phyloP scores from a whole-genome alignment of 23 tunicate genomes.

The Trididemnum miniatum region DNA sequence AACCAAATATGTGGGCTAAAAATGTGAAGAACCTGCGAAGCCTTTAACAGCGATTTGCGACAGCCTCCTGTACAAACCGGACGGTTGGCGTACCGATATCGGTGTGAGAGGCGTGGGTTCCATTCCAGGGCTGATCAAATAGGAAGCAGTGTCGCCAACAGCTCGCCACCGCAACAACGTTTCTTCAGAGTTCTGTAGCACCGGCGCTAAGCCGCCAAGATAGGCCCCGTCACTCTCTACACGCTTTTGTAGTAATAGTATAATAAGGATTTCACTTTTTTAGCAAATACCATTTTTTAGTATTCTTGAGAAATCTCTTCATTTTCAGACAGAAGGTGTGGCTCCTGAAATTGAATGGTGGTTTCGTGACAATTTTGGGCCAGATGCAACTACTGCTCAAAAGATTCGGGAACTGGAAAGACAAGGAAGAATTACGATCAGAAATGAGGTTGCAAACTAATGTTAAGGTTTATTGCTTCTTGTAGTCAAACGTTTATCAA shows the following conservation, averaged over 20 bases:
- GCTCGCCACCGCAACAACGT: background rate
- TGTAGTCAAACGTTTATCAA: too few relatives aligned
- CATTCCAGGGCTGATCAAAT: background rate
- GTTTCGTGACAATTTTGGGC: slow-evolving; percentile 18
- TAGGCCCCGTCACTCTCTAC: background rate
- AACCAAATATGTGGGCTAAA: too few relatives aligned
- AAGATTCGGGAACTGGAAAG: slow-evolving; percentile 14
- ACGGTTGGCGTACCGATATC: background rate
- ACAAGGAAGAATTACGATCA: slow-evolving; percentile 50
- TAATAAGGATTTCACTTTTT: too few relatives aligned
- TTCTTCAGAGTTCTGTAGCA: background rate
- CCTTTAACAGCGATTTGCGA: background rate
- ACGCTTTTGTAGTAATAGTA: background rate
- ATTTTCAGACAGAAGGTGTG: background rate
- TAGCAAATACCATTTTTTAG: background rate
- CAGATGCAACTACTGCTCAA: slow-evolving; percentile 2
- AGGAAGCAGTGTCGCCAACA: slow-evolving; percentile 4
- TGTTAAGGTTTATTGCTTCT: too few relatives aligned
- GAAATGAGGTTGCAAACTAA: slow-evolving; percentile 41
- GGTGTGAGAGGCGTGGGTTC: background rate
- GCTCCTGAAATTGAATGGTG: slow-evolving; percentile 82
- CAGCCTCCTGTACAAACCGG: too few relatives aligned
- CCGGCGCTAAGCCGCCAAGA: background rate
- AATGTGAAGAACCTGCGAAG: too few relatives aligned
- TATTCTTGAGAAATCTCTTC: background rate